Base-by-base conservation (phyloP, 1,140 invertebrate genomes). In the Drosophila santomea region DNA sequence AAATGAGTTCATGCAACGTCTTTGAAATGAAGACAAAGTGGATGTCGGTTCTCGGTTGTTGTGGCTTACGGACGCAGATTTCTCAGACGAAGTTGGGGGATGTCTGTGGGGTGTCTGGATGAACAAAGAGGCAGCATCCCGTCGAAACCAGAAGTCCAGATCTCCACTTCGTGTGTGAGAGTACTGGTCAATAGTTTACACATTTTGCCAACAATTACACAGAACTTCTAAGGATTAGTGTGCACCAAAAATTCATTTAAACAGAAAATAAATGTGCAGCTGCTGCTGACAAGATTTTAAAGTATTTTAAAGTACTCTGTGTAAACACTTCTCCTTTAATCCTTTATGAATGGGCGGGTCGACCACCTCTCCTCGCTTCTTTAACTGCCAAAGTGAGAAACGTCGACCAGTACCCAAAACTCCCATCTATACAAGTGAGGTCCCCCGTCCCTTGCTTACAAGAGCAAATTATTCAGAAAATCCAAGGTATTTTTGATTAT, bases 11-110 rank as follows among this genome's bases (percentile, higher is more conserved):
- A 89, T 80, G 84, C 84, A 72, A 69, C 77, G 62, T 58, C 80
- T 80, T 90, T 89, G 84, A 89, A 89, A 89, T 89, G 85, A 89
- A 89, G 84, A 89, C 77, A 89, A 89, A 89, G 77, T 84, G 77
- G 55, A 63, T 61, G 84, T 82, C 79, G 66, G 62, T 68, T 74
- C 45, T 52, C 43, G 54, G 59, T 67, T 59, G 44, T 54, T 59
- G 44, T 44, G 51, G 35, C 35, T 68, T 59, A 35, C 15, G 28
- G 36, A 44, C 56, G 38, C 28, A 36, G 45, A 71, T 45, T 45
- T 51, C 17, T 45, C 20, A 36, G 11, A 20, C 20, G 11, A 14
- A n/a, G 45, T 25, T 14, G 38, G 36, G 44, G 11, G 35, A n/a
- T 35, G 60, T 69, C 80, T 78, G 80, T 50, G 0, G 41, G 48